These are phyloP conservation scores for Pseudochirops corinnae DNA, from an alignment of 2,797 vertebrate species.

Conservation along the genomic window DNA sequence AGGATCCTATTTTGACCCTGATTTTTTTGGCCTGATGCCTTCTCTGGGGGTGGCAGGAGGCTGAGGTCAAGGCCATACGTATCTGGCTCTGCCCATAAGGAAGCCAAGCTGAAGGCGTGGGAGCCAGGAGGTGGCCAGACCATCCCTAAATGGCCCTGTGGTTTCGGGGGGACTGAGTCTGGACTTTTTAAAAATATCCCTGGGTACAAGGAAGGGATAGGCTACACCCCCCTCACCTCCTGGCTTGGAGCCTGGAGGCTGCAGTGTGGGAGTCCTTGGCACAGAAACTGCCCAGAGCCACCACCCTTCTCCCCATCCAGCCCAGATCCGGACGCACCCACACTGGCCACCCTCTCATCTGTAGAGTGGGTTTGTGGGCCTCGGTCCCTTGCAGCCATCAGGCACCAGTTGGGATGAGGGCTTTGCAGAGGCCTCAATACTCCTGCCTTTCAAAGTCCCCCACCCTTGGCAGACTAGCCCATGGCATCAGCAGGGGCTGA, in stretches of 20 bases:
- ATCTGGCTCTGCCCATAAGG: not conserved
- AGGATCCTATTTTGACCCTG: not conserved
- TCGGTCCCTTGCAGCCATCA: not conserved
- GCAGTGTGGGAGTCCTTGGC: not conserved
- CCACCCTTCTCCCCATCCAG: not conserved
- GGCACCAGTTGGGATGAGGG: accelerated
- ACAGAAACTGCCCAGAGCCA: too few relatives aligned
- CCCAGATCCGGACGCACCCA: not conserved
- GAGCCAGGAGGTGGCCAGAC: not conserved
- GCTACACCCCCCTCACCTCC: too few relatives aligned
- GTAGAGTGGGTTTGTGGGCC: not conserved
- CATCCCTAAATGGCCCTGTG: constrained; percentile 43
- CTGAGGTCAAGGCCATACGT: not conserved
- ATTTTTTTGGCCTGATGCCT: not conserved
- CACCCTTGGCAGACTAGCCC: too few relatives aligned
- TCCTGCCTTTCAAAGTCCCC: too few relatives aligned
- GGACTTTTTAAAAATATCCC: constrained; percentile 59
- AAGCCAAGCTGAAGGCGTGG: constrained; percentile 4
- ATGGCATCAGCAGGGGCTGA: too few relatives aligned
- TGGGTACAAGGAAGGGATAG: not conserved
- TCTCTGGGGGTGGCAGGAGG: not conserved
- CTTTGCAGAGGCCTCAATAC: not conserved
- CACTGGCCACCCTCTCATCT: not conserved
- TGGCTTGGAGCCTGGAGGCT: not conserved
- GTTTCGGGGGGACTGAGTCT: not conserved